Conservation (phyloP, 1,140 invertebrate genomes). For the Cotesia typhae region DNA sequence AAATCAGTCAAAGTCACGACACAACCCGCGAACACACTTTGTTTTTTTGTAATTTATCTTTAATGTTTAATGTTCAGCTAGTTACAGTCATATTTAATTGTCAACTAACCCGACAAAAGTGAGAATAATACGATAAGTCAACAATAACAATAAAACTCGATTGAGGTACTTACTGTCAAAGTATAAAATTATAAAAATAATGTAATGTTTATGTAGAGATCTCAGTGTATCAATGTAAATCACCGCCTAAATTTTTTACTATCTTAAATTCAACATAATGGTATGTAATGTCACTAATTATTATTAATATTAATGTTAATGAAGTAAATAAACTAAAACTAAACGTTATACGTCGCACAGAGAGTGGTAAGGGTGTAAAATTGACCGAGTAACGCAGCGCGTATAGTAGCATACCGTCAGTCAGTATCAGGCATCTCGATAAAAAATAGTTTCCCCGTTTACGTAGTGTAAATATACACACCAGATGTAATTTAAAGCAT, state of each 20-base stretch:
- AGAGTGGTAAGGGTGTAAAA: neutral
- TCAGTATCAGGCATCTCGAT: slow-evolving; percentile 3
- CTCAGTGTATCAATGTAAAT: no score
- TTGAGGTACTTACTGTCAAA: no score
- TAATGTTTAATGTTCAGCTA: neutral
- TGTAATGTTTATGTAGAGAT: no score
- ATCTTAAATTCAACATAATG: no score
- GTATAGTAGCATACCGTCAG: neutral
- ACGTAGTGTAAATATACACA: neutral
- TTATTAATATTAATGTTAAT: no score
- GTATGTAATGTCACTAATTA: no score
- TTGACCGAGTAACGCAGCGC: slow-evolving; percentile 8
- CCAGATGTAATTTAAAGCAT: neutral
- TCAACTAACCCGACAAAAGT: no score
- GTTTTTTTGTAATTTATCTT: neutral
- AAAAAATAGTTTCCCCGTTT: slow-evolving; percentile 10
- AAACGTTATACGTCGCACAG: slow-evolving; percentile 15
- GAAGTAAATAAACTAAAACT: neutral
- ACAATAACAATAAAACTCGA: no score
- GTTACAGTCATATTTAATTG: no score
- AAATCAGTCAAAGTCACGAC: slow-evolving; percentile 10
- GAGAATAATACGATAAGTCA: no score
- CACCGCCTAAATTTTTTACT: no score
- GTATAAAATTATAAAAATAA: no score
- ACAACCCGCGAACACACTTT: slow-evolving; percentile 21